Evolutionary conservation across 1,140 invertebrate genomes (phyloP), one percentile per base, ranked within the genome.

Genomic region (Orussus abietinus): DNA sequence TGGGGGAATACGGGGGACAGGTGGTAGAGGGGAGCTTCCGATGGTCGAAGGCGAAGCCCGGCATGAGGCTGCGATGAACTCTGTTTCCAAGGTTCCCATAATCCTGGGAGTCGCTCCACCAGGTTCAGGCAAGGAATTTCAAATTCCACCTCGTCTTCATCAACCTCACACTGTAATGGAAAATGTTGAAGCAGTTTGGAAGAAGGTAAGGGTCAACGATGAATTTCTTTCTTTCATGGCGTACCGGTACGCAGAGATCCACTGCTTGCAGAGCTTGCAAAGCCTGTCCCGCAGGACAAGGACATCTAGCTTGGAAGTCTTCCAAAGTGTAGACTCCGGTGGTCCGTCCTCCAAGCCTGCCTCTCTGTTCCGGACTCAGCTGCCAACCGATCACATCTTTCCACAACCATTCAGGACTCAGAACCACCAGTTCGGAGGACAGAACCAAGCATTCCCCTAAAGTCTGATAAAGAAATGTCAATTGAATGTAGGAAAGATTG

Each of bases 121-220:
- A 86, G 73, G 64, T 89, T 90, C 51, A 88, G 83, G 55, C 83
- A 83, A 1, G 88, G 88, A 61, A 92, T 88, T 73, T 91, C 88
- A 59, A 85, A 90, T 63, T 88, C 85, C 14, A 85, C 74, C 57
- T 82, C 80, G 17, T 75, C 77, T 3, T 80, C 82, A 32, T 88
- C 86, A 18, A 82, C 78, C 42, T 89, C 86, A 63, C 83, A 86
- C 74, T 85, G 45, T 47, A 64, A 69, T 32, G 3, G 33, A 41
- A 53, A 21, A 21, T n/a, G n/a, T n/a, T n/a, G 21, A 10, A 15
- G 18, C 18, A 15, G n/a, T 12, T 36, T n/a, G 15, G 2, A 17
- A 20, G 7, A 19, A 7, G 6, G 22, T 7, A 25, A 25, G n/a
- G 6, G 6, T 25, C 22, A 25, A 25, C 22, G 22, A 25, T n/a